phyloP scores from a whole-genome alignment of 2,888 invertebrate species.

The Caenorhabditis uteleia region DNA sequence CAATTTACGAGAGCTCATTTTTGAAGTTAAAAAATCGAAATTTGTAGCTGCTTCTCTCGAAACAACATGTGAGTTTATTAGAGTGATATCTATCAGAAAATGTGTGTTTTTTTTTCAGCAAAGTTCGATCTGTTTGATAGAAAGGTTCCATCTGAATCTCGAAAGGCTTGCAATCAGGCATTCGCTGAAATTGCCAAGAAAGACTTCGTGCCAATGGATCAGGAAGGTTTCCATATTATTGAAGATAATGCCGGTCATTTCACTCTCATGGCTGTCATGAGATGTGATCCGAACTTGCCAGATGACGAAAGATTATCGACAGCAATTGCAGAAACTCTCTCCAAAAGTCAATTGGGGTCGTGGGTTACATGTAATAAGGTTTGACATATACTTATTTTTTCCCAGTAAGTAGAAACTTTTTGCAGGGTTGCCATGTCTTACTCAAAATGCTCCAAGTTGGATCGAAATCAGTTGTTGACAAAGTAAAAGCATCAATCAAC shows the following conservation, averaged over 20 bases:
- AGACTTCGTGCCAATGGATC: constrained; percentile 64
- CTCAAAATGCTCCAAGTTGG: constrained; percentile 59
- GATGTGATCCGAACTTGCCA: constrained; percentile 41
- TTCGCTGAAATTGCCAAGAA: constrained; percentile 58
- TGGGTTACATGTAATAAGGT: constrained; percentile 63
- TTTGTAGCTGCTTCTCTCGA: constrained; percentile 44
- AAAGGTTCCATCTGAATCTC: constrained; percentile 43
- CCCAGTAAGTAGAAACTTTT: too few species aligned
- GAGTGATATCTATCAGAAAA: background rate
- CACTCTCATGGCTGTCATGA: constrained; percentile 28
- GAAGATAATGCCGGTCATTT: constrained; percentile 49
- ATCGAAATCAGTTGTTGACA: constrained; percentile 28
- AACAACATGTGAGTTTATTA: constrained; percentile 34
- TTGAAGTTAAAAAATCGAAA: constrained; percentile 42
- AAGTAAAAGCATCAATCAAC: constrained; percentile 40
- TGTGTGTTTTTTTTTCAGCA: constrained; percentile 40
- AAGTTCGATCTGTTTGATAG: constrained; percentile 53
- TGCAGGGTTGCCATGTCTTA: constrained; percentile 61
- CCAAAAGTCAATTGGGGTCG: constrained; percentile 46
- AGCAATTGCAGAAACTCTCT: constrained; percentile 45
- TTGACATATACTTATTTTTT: background rate
- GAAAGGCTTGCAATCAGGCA: constrained; percentile 55
- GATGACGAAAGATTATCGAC: constrained; percentile 53
- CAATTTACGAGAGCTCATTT: constrained; percentile 62
- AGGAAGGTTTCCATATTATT: constrained; percentile 45